Base-by-base conservation (phyloP, 1,140 invertebrate genomes). In the Rhagoletis pomonella region DNA sequence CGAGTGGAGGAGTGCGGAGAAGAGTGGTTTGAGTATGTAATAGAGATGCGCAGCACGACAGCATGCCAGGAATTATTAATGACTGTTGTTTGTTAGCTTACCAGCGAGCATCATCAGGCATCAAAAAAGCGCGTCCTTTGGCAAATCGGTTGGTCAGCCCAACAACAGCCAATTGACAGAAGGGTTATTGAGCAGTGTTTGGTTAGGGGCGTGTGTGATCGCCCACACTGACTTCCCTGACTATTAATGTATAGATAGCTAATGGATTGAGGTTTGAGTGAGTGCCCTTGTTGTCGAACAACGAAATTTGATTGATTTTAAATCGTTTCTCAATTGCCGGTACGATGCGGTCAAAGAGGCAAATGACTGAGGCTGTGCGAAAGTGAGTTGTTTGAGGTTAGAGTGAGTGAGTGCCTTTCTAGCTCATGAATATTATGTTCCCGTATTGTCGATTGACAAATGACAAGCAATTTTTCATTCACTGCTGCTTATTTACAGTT, bases 271-370 rank as follows among this genome's bases (percentile, higher is more conserved):
- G n/a, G n/a, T 81, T 9, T 81, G n/a, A 58, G 73, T 55, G 73
- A 58, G 47, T 81, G 47, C 73, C 47, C 50, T 81, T 81, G 73
- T 81, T 81, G 73, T 81, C 12, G 86, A 67, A 64, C 60, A 65
- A 64, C 44, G 60, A 86, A 62, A 87, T 91, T 90, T 92, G 91
- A 92, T 92, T 92, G 91, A 92, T 92, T 92, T 92, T 90, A 90
- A 91, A 92, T 92, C 91, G 91, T 92, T 92, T 92, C 92, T 92
- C 91, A 92, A 92, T 92, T 92, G 91, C 86, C 58, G 19, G 17
- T 50, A 4, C 58, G 19, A 5, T 50, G 4, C 73, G 47, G 50
- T 81, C 73, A 55, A 55, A 19, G 17, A 55, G 17, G 73, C 73
- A 55, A 50, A 81, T 81, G 4, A 17, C 73, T 12, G 73, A 6